Evolutionary conservation across 2,797 vertebrate species (phyloP).

Genomic region (Acanthornis magna): DNA sequence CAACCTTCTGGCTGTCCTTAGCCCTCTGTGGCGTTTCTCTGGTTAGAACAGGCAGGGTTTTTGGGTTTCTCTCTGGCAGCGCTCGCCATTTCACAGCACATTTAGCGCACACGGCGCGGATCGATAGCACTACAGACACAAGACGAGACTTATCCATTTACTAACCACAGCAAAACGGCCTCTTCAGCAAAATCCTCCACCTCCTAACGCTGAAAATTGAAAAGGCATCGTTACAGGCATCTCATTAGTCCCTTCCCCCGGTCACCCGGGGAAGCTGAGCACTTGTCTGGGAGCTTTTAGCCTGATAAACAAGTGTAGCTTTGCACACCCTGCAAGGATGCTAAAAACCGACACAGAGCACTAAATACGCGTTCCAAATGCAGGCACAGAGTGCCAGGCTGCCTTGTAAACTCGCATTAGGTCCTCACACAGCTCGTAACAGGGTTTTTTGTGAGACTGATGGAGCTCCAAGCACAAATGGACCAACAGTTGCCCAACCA

Average conservation of each 20-base stretch:
- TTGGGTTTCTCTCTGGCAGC: constrained; percentile 69
- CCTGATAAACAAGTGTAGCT: neutral
- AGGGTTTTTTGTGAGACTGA: neutral
- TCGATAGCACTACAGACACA: constrained; percentile 81
- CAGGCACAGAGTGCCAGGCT: neutral
- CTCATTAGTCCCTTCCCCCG: constrained; percentile 22
- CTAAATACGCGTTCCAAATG: rapidly evolving
- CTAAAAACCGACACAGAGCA: neutral
- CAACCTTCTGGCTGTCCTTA: neutral
- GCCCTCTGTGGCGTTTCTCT: neutral
- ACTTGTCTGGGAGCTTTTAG: neutral
- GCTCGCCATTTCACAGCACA: constrained; percentile 77
- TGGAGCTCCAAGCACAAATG: constrained; percentile 2
- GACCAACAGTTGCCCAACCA: constrained; percentile 63
- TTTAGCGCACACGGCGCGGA: constrained; percentile 73
- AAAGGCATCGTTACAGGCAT: neutral
- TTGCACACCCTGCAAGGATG: neutral
- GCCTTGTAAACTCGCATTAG: neutral
- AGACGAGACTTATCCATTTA: constrained; percentile 81
- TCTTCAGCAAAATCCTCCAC: constrained; percentile 77
- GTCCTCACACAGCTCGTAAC: neutral
- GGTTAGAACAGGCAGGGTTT: constrained; percentile 47
- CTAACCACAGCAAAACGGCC: constrained; percentile 78
- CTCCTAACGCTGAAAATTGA: constrained; percentile 26
- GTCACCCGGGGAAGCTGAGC: constrained; percentile 32